Conservation (phyloP, 2,888 invertebrate species). For the Mayetiola destructor region DNA sequence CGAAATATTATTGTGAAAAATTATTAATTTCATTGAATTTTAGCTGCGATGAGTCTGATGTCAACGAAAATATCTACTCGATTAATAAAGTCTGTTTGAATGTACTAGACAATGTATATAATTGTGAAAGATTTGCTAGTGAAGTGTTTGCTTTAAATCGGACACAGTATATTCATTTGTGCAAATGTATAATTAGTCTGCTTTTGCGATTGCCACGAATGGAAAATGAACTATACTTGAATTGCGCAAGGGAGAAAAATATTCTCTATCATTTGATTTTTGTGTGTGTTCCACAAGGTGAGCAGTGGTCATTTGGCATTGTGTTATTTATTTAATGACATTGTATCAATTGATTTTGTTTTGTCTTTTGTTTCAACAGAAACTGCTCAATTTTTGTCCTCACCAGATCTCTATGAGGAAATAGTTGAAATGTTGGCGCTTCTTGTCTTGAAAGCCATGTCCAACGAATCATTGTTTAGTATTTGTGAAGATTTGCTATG, state of each 20-base stretch:
- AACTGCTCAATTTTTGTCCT: not conserved
- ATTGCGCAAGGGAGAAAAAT: not conserved
- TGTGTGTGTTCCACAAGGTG: not conserved
- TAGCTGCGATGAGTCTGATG: no score
- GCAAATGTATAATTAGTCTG: no score
- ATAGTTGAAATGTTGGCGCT: not conserved
- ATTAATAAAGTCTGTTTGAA: no score
- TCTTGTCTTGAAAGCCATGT: not conserved
- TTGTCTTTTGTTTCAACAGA: not conserved
- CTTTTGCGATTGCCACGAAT: no score
- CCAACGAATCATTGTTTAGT: not conserved
- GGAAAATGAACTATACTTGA: not conserved
- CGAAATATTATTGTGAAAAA: not conserved
- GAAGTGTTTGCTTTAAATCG: no score
- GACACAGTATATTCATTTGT: no score
- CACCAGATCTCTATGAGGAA: not conserved
- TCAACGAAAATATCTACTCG: no score
- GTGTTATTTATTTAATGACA: not conserved
- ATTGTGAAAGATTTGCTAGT: not conserved
- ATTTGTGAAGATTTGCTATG: not conserved
- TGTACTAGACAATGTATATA: not conserved
- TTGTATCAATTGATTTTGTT: not conserved
- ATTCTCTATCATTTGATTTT: not conserved
- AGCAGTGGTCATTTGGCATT: not conserved
- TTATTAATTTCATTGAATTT: not conserved